Percentiles rank a stretch among this genome's conserved stretches.
Conservation (phyloP, 2,888 invertebrate genomes). For the Steinernema scapterisci region DNA sequence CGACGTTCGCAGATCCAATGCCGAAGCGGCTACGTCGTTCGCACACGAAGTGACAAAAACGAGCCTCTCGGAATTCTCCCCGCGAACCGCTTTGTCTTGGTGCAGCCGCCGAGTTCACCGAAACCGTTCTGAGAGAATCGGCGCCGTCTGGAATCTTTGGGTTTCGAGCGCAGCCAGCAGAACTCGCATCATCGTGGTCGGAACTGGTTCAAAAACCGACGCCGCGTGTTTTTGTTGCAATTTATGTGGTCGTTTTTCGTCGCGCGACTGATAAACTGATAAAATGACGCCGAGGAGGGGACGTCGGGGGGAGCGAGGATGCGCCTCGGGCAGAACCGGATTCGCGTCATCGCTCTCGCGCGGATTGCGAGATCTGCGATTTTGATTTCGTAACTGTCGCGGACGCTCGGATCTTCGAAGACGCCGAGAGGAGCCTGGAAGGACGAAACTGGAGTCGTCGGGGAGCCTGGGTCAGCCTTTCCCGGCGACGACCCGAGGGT, state of each 20-base stretch:
- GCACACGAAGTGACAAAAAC: constrained; percentile 21
- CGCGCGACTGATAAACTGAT: constrained; percentile 31
- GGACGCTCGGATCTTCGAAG: not conserved
- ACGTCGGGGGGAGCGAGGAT: not conserved
- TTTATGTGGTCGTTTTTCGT: constrained; percentile 17
- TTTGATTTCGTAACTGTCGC: constrained; percentile 29
- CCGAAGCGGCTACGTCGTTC: constrained; percentile 25
- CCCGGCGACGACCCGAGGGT: not conserved
- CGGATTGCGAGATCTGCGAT: not conserved
- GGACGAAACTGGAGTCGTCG: not conserved
- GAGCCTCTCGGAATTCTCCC: constrained; percentile 10
- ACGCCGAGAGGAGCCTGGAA: not conserved
- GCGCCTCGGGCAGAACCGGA: constrained; percentile 7
- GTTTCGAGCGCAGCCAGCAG: not conserved
- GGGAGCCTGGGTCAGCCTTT: not conserved
- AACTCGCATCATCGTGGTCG: constrained; percentile 24
- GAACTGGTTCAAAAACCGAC: constrained; percentile 27
- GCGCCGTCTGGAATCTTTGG: not conserved
- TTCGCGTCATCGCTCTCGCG: not conserved
- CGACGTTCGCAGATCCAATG: not conserved
- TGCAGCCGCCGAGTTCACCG: not conserved
- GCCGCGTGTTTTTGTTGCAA: constrained; percentile 27
- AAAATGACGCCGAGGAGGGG: not conserved
- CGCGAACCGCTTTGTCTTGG: constrained; percentile 6
- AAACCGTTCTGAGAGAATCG: not conserved